Conservation (phyloP, 1,140 invertebrate species). For the Nylanderia fulva region DNA sequence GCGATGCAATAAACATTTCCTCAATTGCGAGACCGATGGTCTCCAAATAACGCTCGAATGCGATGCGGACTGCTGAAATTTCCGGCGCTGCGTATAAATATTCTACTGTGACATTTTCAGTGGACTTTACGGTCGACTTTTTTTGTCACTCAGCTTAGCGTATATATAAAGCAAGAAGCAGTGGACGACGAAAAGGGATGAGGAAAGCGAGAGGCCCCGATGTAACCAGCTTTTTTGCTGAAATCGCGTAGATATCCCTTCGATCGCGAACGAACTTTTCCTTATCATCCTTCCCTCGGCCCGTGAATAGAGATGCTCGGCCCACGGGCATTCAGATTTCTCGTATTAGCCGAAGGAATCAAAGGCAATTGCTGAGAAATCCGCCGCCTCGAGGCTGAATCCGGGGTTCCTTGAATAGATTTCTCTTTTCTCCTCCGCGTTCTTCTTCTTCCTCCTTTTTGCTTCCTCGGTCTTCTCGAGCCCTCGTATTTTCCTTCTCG, state of each 20-base stretch:
- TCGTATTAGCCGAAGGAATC: slow-evolving; percentile 72
- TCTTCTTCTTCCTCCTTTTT: slow-evolving; percentile 2
- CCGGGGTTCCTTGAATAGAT: slow-evolving; percentile 65
- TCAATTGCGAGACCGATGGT: slow-evolving; percentile 22
- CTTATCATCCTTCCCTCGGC: slow-evolving; percentile 10
- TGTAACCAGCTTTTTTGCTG: slow-evolving; percentile 2
- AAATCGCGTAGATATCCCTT: slow-evolving; percentile 13
- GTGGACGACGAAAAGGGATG: not conserved
- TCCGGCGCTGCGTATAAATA: not conserved
- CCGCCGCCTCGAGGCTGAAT: slow-evolving; percentile 41
- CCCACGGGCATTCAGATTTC: slow-evolving; percentile 66
- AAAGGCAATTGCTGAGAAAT: slow-evolving; percentile 72
- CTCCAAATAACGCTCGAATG: slow-evolving; percentile 14
- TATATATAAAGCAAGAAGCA: slow-evolving; percentile 13
- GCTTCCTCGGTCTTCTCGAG: too few species aligned
- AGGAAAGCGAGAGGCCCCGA: not conserved
- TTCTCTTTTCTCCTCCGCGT: slow-evolving; percentile 16
- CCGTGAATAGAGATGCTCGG: slow-evolving; percentile 34
- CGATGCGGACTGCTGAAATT: not conserved
- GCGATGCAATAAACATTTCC: slow-evolving; percentile 58
- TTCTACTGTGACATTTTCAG: not conserved
- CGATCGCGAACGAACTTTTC: slow-evolving; percentile 4
- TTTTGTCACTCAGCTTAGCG: slow-evolving; percentile 21
- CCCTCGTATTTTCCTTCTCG: slow-evolving; percentile 20
- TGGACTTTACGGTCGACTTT: not conserved